Evolutionary conservation across 1,140 invertebrate species (phyloP).

Genomic region (Drosophila asahinai): DNA sequence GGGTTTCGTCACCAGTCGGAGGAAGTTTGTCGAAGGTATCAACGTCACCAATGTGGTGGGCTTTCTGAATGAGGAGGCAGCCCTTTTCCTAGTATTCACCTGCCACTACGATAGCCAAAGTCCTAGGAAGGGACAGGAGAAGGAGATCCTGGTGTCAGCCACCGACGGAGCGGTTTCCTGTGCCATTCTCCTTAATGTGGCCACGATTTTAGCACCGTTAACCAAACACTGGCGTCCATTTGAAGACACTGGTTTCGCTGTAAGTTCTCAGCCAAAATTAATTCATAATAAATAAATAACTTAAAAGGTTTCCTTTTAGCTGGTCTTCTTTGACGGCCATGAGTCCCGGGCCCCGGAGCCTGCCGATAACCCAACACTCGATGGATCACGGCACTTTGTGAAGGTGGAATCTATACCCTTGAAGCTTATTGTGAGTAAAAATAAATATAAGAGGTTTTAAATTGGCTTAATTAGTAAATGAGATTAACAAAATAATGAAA

Average conservation of each 20-base stretch:
- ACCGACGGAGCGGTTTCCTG: conserved; percentile 50
- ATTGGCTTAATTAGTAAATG: too few species aligned
- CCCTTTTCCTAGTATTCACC: conserved; percentile 16
- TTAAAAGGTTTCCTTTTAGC: conserved; percentile 1
- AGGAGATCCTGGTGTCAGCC: conserved; percentile 12
- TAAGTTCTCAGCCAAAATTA: conserved; percentile 7
- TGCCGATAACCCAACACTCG: neutral
- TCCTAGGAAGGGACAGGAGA: neutral
- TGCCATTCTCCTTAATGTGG: conserved; percentile 49
- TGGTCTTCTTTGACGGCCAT: conserved; percentile 56
- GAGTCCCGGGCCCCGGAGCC: conserved; percentile 10
- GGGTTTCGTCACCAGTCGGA: conserved; percentile 12
- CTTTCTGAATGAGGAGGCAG: conserved; percentile 25
- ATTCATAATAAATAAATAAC: neutral
- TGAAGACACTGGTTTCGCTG: conserved; percentile 38
- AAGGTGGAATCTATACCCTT: conserved; percentile 7
- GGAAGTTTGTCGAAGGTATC: conserved; percentile 8
- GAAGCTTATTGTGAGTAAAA: conserved; percentile 20
- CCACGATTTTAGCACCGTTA: conserved; percentile 9
- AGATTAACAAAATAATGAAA: too few species aligned
- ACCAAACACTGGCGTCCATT: too few species aligned
- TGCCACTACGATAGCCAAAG: conserved; percentile 52
- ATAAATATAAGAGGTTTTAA: neutral
- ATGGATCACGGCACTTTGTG: conserved; percentile 34
- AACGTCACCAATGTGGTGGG: conserved; percentile 38